Conservation (phyloP, 2,113 vertebrate genomes). For the Osmerus mordax region DNA sequence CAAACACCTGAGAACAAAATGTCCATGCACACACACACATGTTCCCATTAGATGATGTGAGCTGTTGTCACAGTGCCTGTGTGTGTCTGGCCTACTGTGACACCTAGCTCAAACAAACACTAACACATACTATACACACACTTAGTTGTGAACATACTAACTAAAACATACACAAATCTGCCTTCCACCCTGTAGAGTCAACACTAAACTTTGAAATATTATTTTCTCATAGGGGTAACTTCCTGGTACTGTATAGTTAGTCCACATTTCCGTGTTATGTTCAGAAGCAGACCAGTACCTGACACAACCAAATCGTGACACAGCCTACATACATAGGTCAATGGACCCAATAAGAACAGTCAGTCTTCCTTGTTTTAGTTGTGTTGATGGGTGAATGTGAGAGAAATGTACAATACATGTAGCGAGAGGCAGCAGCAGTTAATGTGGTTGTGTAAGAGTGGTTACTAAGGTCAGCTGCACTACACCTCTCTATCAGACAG, state of each 20-base stretch:
- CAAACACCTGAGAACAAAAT: constrained; percentile 77
- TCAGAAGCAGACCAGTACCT: too few species aligned
- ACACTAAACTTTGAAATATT: constrained; percentile 8
- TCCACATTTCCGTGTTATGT: too few species aligned
- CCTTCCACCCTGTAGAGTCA: background rate
- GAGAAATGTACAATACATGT: background rate
- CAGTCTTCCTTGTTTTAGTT: too few species aligned
- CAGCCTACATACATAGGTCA: too few species aligned
- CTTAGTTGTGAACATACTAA: too few species aligned
- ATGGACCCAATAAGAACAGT: too few species aligned
- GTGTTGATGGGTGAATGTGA: too few species aligned
- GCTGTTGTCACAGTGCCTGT: constrained; percentile 6
- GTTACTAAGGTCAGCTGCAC: background rate
- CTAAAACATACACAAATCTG: background rate
- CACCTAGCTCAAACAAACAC: background rate
- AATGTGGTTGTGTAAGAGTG: background rate
- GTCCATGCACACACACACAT: constrained; percentile 21
- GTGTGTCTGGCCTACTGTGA: background rate
- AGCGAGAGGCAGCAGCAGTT: background rate
- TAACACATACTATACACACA: background rate
- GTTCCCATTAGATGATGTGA: background rate
- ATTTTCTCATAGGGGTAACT: background rate
- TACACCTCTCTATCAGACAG: background rate
- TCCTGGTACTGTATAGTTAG: too few species aligned
- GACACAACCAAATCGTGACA: too few species aligned